Base-by-base conservation (phyloP, 2,888 invertebrate genomes). In the Gastracanthus pulcherrimus region DNA sequence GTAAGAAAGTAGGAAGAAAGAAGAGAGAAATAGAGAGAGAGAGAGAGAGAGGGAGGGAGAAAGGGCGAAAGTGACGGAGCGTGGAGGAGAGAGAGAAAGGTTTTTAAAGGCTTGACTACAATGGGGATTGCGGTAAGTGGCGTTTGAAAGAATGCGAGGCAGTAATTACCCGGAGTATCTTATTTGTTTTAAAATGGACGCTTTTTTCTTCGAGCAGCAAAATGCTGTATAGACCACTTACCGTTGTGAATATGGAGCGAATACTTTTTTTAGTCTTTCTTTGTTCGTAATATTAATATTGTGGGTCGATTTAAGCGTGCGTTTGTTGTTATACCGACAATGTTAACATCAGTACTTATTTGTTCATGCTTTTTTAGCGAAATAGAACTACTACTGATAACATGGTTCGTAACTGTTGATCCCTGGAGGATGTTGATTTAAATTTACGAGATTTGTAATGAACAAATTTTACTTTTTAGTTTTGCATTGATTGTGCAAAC, bases 11-110 rank as follows among this genome's bases (percentile, higher is more conserved):
- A 38, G 55, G 41, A 62, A 62, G 62, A 74, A 76, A 80, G 51
- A 74, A 60, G 60, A 74, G 80, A 34, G 67, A n/a, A 26, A 69
- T 6, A 62, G 66, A 38, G 69, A 71, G 83, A 74, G 58, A 36
- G 62, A 84, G 76, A 78, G 66, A 66, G 76, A 78, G 80, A 83
- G 83, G 82, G 82, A 34, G 51, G 36, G 66, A 55, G 55, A 69
- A 67, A 26, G 38, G 45, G 55, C 67, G 77, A 70, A 71, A 48
- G 36, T 67, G 67, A 77, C 45, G 74, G 58, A 80, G 80, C 79
- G 72, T 55, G 70, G 77, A 29, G 66, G 64, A 66, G 60, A 51
- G 45, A 76, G 38, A 55, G 51, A 75, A 38, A 41, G 70, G 62
- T 34, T 62, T 62, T 34, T 62, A 34, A 62, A 69, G 75, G 48